phyloP scores from a whole-genome alignment of 1,140 invertebrate species.

The Arctopsyche grandis region DNA sequence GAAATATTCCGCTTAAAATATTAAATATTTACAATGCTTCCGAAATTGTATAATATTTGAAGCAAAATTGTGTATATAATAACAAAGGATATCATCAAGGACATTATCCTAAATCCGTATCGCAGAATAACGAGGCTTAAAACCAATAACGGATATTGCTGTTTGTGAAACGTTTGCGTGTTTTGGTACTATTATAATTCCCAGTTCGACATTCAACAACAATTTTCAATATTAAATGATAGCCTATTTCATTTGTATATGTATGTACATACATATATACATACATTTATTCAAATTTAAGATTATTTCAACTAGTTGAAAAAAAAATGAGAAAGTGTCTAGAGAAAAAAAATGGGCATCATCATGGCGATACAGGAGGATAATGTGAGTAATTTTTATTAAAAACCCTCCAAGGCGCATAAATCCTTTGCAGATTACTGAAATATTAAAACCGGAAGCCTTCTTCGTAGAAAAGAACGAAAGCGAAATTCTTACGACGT shows the following conservation, averaged over 20 bases:
- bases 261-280: too few species aligned
- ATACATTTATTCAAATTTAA: too few species aligned
- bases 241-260: neutral
- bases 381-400: slow-evolving; percentile 35
- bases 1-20: too few species aligned
- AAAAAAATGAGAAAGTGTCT: too few species aligned
- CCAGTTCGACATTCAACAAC: neutral
- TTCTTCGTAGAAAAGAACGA: slow-evolving; percentile 8
- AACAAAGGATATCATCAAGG: too few species aligned
- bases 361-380: slow-evolving; percentile 23
- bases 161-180: slow-evolving; percentile 20
- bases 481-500: slow-evolving; percentile 32
- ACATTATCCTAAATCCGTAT: slow-evolving; percentile 4
- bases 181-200: slow-evolving; percentile 7
- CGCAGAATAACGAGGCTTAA: slow-evolving; percentile 12
- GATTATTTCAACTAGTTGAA: too few species aligned
- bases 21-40: too few species aligned
- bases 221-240: slow-evolving; percentile 3
- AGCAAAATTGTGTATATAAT: too few species aligned
- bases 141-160: slow-evolving; percentile 37
- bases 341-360: neutral
- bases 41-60: too few species aligned
- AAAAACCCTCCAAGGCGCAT: slow-evolving; percentile 37
- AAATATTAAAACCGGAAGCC: slow-evolving; percentile 48
- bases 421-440: slow-evolving; percentile 46